A percentile compares a stretch with the other conserved stretches of the same genome.
Evolutionary conservation across 2,113 vertebrate species (phyloP).

Genomic region (Marmota monax): DNA sequence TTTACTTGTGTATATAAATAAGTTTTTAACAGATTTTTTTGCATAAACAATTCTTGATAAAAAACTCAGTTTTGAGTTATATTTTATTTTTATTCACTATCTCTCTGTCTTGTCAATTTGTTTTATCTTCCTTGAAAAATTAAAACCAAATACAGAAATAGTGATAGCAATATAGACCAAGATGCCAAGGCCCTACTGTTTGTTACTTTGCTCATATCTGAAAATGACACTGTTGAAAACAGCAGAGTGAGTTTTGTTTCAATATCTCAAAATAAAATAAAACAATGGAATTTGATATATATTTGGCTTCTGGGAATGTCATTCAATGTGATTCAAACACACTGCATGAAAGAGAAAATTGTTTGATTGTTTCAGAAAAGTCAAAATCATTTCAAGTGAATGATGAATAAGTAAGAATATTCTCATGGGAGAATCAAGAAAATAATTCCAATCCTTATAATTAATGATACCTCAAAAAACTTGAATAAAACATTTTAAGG

Average conservation of each 20-base stretch:
- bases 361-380: not conserved
- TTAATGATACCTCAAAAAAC: not conserved
- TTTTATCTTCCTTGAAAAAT: not conserved
- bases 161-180: not conserved
- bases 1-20: not conserved
- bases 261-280: constrained; percentile 15
- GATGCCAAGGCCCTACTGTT: not conserved
- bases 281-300: not conserved
- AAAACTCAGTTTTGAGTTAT: not conserved
- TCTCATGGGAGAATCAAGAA: not conserved
- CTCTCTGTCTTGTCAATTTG: not conserved
- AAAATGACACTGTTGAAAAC: constrained; percentile 42
- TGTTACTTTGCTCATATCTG: not conserved
- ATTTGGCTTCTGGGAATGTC: constrained; percentile 10
- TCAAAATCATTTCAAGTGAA: not conserved
- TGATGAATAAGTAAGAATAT: not conserved
- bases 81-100: not conserved
- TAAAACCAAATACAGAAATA: constrained; percentile 41
- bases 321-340: not conserved
- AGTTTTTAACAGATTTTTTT: not conserved
- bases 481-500: not conserved
- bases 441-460: not conserved
- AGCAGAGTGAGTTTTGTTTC: not conserved
- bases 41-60: not conserved
- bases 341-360: not conserved